Base-by-base conservation (phyloP, 2,113 vertebrate species). In the Miniopterus natalensis region DNA sequence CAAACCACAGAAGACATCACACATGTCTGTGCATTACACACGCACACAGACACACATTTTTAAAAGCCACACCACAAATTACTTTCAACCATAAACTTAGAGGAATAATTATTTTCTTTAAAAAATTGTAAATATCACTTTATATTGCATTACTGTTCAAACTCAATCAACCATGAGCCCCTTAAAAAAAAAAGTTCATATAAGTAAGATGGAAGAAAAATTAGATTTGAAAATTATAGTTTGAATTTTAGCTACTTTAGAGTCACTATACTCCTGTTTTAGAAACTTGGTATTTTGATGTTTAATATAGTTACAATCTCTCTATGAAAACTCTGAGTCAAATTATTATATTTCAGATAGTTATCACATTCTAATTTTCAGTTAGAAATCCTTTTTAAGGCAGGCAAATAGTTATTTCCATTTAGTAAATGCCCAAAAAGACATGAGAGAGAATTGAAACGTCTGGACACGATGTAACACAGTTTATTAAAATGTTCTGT, bases 401-500 rank as follows among this genome's bases (percentile, higher is more conserved):
- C 42, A 49, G 23, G 42, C 59, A 47, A 86, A 65, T 80, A 86
- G 49, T 84, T 80, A 47, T 90, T 88, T 5, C 63, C 27, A 53
- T 73, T 89, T 92, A 87, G 15, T 25, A 59, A 68, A 27, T 73
- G 11, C 9, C 1, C 20, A 90, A 23, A 78, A 80, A 90, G 68
- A 85, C 21, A 63, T 6, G 23, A 65, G 23, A 84, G 65, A 93
- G 47, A 87, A 91, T 31, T 84, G 42, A 92, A 86, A 73, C 89
- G 73, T 42, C 20, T 13, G 70, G 11, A 66, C 8, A 27, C 40
- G 20, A 40, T 57, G 8, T 40, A 85, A 31, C 40, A 70, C 0
- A 53, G 7, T 63, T 51, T 77, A 63, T 45, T 47, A 71, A 88
- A 88, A 71, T 53, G 6, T 42, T 90, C 10, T 29, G 36, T 57